These are phyloP conservation scores for Lasioglossum leucozonium DNA, from an alignment of 2,888 invertebrate genomes.

Conservation along the genomic window DNA sequence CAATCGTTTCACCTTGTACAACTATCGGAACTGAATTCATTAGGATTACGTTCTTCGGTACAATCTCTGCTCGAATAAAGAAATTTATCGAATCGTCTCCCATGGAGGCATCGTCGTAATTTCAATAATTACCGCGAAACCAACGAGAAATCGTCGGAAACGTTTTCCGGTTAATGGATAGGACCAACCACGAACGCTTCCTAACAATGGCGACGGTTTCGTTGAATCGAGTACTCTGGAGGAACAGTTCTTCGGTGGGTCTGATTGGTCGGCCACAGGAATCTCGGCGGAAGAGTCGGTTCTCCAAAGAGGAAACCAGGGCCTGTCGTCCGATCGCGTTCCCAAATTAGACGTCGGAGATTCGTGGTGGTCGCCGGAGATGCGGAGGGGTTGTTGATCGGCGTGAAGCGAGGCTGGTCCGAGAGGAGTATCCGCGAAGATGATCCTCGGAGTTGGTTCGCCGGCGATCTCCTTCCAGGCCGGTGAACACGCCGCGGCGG, in stretches of 20 bases:
- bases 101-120: not conserved
- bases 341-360: not conserved
- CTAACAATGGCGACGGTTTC: not conserved
- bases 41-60: not conserved
- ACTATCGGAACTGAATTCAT: not conserved
- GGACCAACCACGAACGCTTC: not conserved
- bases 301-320: not conserved
- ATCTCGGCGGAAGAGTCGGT: too few relatives aligned
- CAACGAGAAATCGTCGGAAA: not conserved
- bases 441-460: slow-evolving; percentile 16
- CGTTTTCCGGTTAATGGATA: not conserved
- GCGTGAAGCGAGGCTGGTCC: not conserved
- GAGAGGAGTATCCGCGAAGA: slow-evolving; percentile 25
- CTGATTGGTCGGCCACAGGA: not conserved
- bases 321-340: not conserved
- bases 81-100: too few relatives aligned
- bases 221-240: not conserved
- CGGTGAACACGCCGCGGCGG: slow-evolving; percentile 37
- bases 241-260: not conserved
- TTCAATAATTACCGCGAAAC: not conserved
- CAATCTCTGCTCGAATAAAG: not conserved
- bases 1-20: not conserved
- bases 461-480: slow-evolving; percentile 16
- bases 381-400: not conserved
- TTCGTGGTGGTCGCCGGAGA: not conserved